phyloP scores from a whole-genome alignment of 2,113 vertebrate species.

The Scomber scombrus region DNA sequence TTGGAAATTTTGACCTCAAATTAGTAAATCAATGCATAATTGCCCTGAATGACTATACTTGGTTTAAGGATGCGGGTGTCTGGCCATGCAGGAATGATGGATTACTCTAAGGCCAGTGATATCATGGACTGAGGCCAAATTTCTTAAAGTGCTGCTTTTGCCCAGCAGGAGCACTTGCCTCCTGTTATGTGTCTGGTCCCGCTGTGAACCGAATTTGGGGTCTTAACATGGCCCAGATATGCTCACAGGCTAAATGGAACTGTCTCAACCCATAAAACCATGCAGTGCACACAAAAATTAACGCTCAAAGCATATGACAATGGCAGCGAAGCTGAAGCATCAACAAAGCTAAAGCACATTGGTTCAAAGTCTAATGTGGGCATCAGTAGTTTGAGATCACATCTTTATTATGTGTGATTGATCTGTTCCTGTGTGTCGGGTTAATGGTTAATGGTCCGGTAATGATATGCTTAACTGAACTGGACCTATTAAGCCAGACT shows the following conservation, averaged over 20 bases:
- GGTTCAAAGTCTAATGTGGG: constrained; percentile 58
- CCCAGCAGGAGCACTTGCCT: constrained; percentile 12
- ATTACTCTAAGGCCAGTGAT: constrained; percentile 26
- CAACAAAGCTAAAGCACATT: constrained; percentile 19
- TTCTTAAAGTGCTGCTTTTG: constrained; percentile 20
- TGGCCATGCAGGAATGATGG: constrained; percentile 21
- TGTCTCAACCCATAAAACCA: constrained; percentile 28
- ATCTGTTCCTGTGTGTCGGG: background rate
- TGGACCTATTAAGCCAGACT: too few species aligned
- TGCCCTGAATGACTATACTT: constrained; percentile 3
- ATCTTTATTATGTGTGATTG: background rate
- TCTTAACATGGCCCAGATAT: constrained; percentile 49
- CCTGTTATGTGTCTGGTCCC: constrained; percentile 26
- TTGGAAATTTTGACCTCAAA: background rate
- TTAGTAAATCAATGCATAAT: background rate
- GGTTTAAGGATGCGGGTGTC: constrained; percentile 15
- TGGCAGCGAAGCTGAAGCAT: constrained; percentile 56
- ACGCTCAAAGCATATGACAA: constrained; percentile 35
- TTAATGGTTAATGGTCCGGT: too few species aligned
- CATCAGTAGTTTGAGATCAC: constrained; percentile 32
- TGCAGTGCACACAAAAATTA: constrained; percentile 21
- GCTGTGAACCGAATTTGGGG: constrained; percentile 5
- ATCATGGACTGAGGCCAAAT: constrained; percentile 40
- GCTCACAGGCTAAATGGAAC: constrained; percentile 51
- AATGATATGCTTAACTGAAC: too few species aligned